These are phyloP conservation scores for Stenotaenia linearis DNA, from an alignment of 2,888 invertebrate species.

Conservation along the genomic window DNA sequence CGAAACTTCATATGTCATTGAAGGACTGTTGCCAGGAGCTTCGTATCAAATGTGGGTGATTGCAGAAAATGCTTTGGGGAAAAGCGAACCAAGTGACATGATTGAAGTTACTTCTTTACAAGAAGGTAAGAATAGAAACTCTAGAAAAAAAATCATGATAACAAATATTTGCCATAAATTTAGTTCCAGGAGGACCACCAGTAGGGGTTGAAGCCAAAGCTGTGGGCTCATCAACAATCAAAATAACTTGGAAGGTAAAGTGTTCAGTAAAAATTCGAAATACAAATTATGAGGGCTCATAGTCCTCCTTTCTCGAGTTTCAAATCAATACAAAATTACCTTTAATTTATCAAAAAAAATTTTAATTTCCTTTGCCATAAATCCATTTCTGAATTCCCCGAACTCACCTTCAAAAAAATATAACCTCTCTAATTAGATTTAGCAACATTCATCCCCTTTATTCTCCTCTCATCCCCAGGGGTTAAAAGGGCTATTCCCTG, in stretches of 20 bases:
- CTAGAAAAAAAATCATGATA: neutral
- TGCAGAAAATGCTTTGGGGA: slow-evolving; percentile 46
- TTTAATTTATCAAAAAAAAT: too few relatives aligned
- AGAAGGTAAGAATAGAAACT: slow-evolving; percentile 42
- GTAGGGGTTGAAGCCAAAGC: slow-evolving; percentile 45
- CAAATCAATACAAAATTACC: too few relatives aligned
- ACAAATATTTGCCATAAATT: neutral
- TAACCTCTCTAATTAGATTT: too few relatives aligned
- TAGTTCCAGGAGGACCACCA: slow-evolving; percentile 48
- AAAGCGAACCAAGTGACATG: slow-evolving; percentile 43
- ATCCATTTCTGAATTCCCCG: too few relatives aligned
- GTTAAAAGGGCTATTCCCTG: too few relatives aligned
- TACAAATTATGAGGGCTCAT: too few relatives aligned
- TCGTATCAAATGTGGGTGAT: slow-evolving; percentile 45
- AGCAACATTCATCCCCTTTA: too few relatives aligned
- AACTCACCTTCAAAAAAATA: too few relatives aligned
- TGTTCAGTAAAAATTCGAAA: too few relatives aligned
- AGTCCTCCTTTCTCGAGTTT: too few relatives aligned
- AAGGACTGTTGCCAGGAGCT: slow-evolving; percentile 44
- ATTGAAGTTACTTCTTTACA: slow-evolving; percentile 44
- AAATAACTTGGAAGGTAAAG: slow-evolving; percentile 49
- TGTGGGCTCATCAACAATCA: slow-evolving; percentile 45
- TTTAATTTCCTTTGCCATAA: too few relatives aligned
- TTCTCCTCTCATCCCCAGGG: too few relatives aligned
- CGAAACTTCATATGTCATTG: slow-evolving; percentile 40